A percentile compares a stretch with the other conserved stretches of the same genome.
Evolutionary conservation across 2,797 vertebrate species (phyloP).

Genomic region (Falco cherrug): DNA sequence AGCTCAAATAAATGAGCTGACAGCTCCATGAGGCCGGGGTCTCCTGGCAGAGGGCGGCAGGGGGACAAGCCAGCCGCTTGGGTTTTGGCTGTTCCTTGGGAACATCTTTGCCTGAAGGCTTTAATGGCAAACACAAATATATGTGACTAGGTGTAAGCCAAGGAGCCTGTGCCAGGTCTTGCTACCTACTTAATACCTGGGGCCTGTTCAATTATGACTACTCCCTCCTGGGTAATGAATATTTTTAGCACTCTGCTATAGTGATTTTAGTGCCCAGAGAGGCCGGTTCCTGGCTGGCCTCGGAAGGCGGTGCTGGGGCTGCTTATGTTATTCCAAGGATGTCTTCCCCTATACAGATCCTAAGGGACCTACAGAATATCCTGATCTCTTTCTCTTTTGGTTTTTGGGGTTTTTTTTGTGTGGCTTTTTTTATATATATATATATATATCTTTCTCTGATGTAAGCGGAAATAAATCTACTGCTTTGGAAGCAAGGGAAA

Average conservation of each 20-base stretch:
- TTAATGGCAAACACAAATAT: conserved; percentile 17
- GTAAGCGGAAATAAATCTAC: conserved; percentile 24
- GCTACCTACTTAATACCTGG: conserved; percentile 63
- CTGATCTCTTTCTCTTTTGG: background rate
- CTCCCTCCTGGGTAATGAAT: conserved; percentile 41
- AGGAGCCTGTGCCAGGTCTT: conserved; percentile 38
- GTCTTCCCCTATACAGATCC: conserved; percentile 22
- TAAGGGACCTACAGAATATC: background rate
- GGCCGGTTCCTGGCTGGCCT: background rate
- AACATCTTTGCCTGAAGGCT: background rate
- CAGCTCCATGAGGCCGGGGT: background rate
- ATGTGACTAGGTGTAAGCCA: conserved; percentile 22
- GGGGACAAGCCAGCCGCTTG: background rate
- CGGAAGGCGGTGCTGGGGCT: background rate
- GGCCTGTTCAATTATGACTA: background rate
- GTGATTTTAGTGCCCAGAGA: background rate
- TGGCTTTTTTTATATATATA: background rate
- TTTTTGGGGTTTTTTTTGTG: background rate
- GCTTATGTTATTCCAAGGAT: conserved; percentile 47
- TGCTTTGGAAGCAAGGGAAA: background rate
- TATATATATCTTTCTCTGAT: conserved; percentile 4
- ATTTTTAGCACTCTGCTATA: conserved; percentile 39
- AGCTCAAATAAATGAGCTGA: background rate
- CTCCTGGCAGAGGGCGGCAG: background rate
- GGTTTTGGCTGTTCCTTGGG: background rate